Evolutionary conservation across 2,888 invertebrate genomes (phyloP).

Genomic region (Tricholauxania praeusta): DNA sequence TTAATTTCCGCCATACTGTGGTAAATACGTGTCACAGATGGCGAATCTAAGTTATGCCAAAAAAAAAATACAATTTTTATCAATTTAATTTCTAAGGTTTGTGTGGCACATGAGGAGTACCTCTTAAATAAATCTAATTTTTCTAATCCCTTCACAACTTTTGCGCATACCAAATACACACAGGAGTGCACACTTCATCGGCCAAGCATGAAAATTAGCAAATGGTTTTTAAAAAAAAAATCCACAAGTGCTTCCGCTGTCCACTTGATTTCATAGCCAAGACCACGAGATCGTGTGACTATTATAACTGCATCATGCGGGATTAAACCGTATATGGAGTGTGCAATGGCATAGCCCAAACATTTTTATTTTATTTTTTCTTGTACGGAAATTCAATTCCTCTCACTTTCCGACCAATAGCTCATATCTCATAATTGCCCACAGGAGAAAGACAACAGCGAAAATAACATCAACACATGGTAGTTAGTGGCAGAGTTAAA

Average conservation of each 20-base stretch:
- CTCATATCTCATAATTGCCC: conserved; percentile 18
- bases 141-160: too few species aligned
- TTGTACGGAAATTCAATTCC: conserved; percentile 14
- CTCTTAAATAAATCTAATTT: too few species aligned
- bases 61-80: too few species aligned
- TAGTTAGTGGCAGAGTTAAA: too few species aligned
- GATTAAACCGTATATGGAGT: not conserved
- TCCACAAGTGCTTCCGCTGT: conserved; percentile 16
- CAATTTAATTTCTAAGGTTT: too few species aligned
- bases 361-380: not conserved
- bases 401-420: conserved; percentile 20
- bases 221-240: not conserved
- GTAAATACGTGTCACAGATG: too few species aligned
- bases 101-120: too few species aligned
- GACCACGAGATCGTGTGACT: conserved; percentile 12
- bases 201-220: conserved; percentile 8
- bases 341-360: too few species aligned
- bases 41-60: too few species aligned
- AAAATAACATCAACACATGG: not conserved
- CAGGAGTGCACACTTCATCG: not conserved
- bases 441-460: conserved; percentile 1
- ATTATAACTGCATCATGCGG: not conserved
- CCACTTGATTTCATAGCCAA: not conserved
- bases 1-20: too few species aligned
- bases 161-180: too few species aligned